A percentile compares a stretch with the other conserved stretches of the same genome.
Conservation (phyloP, 2,113 vertebrate genomes). For the Clarias macrocephalus region DNA sequence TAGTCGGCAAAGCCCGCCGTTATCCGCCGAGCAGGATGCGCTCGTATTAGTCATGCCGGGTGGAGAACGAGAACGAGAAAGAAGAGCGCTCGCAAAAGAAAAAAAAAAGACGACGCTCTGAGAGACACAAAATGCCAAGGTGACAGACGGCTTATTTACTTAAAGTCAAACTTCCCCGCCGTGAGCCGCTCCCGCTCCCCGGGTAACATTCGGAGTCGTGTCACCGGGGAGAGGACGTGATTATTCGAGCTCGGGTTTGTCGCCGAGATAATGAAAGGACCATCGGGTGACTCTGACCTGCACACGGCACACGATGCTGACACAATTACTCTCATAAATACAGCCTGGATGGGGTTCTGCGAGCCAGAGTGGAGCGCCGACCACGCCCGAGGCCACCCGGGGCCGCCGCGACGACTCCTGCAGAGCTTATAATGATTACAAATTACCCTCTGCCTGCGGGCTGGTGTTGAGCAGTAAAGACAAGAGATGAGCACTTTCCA, state of each 20-base stretch:
- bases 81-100: not conserved
- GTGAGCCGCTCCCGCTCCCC: constrained; percentile 8
- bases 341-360: not conserved
- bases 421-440: constrained; percentile 45
- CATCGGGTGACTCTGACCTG: constrained; percentile 37
- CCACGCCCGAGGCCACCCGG: constrained; percentile 7
- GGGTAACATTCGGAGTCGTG: not conserved
- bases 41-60: not conserved
- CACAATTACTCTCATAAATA: constrained; percentile 51
- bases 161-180: not conserved
- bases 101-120: not conserved
- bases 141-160: constrained; percentile 22
- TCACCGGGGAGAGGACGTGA: not conserved
- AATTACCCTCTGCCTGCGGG: constrained; percentile 18
- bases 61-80: not conserved
- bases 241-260: constrained; percentile 16
- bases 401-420: not conserved
- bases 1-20: not conserved
- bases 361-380: constrained; percentile 27
- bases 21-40: not conserved
- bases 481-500: constrained; percentile 33
- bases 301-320: constrained; percentile 19
- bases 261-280: constrained; percentile 46
- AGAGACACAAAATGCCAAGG: constrained; percentile 10
- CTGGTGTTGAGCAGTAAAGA: constrained; percentile 42